Percentiles rank a stretch among this genome's conserved stretches.
Conservation (phyloP, 2,888 invertebrate genomes). For the Xestia sexstrigata region DNA sequence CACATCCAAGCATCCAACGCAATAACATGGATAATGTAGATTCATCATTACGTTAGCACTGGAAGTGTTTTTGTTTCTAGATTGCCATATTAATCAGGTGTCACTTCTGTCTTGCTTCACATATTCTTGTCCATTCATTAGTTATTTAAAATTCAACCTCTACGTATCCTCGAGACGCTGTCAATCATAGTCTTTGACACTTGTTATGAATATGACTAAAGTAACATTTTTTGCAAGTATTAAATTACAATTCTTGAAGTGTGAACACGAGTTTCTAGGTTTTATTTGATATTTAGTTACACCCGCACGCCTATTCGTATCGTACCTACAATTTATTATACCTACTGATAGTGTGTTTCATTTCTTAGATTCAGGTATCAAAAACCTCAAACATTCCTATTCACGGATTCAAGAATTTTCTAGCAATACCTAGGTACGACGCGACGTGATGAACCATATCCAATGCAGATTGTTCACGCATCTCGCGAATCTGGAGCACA, state of each 20-base stretch:
- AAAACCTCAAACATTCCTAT: background rate
- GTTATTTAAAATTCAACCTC: conserved; percentile 62
- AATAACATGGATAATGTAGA: conserved; percentile 32
- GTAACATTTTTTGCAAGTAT: conserved; percentile 47
- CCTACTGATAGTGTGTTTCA: conserved; percentile 21
- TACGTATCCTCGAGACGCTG: conserved; percentile 60
- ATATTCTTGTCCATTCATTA: conserved; percentile 44
- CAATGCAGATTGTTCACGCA: conserved; percentile 48
- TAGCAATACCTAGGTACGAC: conserved; percentile 2
- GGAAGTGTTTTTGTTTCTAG: conserved; percentile 54
- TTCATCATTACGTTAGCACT: conserved; percentile 33
- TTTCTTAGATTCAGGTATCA: conserved; percentile 25
- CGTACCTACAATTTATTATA: conserved; percentile 10
- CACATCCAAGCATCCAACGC: conserved; percentile 48
- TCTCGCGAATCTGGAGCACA: conserved; percentile 65
- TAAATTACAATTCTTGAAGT: conserved; percentile 47
- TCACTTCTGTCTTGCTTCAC: conserved; percentile 38
- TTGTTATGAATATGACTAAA: conserved; percentile 51
- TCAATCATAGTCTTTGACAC: conserved; percentile 60
- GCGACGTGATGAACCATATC: conserved; percentile 27
- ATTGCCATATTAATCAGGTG: conserved; percentile 60
- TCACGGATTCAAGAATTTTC: conserved; percentile 11
- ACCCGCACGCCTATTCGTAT: conserved; percentile 4
- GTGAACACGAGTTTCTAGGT: conserved; percentile 34
- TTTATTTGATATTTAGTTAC: conserved; percentile 37